Conservation (phyloP, 2,888 invertebrate species). For the Julus scandinavius region DNA sequence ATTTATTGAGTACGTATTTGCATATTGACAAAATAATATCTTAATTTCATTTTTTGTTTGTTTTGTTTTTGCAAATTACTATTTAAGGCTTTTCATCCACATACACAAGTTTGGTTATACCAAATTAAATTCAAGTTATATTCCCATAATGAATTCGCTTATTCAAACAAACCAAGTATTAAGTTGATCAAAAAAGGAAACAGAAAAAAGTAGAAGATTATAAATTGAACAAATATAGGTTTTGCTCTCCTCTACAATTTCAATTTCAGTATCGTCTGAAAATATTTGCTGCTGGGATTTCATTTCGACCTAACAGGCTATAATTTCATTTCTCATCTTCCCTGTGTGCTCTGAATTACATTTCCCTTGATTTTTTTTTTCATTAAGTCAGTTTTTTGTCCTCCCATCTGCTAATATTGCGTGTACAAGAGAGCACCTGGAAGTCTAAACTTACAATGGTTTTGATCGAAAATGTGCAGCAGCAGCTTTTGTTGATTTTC, state of each 20-base stretch:
- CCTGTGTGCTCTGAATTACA: not conserved
- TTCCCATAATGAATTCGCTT: not conserved
- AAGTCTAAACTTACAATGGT: not conserved
- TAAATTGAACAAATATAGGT: not conserved
- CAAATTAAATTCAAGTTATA: not conserved
- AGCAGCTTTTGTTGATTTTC: conserved; percentile 14
- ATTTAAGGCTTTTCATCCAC: no score
- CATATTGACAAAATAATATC: no score
- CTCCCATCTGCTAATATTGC: conserved; percentile 1
- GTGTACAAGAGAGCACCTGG: not conserved
- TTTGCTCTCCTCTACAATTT: not conserved
- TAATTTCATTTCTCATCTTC: conserved; percentile 20
- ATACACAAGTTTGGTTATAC: not conserved
- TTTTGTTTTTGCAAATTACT: no score
- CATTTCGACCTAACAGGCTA: not conserved
- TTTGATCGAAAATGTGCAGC: not conserved
- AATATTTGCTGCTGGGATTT: conserved; percentile 33
- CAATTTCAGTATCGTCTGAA: not conserved
- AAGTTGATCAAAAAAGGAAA: not conserved
- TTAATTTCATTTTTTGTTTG: no score
- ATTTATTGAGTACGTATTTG: no score
- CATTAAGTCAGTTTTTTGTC: not conserved
- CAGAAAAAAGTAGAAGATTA: not conserved
- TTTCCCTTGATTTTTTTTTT: not conserved
- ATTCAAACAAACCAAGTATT: not conserved